These are phyloP conservation scores for Chrysopilus asiliformis DNA, from an alignment of 2,888 invertebrate species.

Conservation along the genomic window DNA sequence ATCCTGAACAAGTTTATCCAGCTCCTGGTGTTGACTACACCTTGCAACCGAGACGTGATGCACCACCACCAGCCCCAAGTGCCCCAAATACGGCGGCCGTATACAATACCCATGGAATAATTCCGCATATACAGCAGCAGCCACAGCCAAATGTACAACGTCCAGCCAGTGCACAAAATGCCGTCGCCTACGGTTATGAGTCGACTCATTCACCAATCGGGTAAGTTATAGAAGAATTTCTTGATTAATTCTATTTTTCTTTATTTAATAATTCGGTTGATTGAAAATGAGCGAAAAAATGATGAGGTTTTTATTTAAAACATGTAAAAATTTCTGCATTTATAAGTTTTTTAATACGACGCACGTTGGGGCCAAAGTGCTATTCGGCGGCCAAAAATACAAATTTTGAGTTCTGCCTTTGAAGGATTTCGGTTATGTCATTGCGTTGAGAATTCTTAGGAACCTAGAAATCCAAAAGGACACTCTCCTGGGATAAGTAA, in stretches of 20 bases:
- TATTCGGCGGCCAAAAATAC: too few species aligned
- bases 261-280: neutral
- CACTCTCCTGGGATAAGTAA: too few species aligned
- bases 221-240: constrained; percentile 14
- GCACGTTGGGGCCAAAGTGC: too few species aligned
- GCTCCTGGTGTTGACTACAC: constrained; percentile 58
- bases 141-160: constrained; percentile 45
- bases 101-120: constrained; percentile 28
- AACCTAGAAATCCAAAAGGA: too few species aligned
- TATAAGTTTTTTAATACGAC: too few species aligned
- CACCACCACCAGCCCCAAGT: constrained; percentile 22
- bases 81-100: constrained; percentile 19
- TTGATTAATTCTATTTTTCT: neutral
- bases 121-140: constrained; percentile 21
- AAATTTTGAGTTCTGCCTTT: too few species aligned
- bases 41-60: constrained; percentile 43
- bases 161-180: constrained; percentile 55
- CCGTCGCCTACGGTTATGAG: constrained; percentile 56
- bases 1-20: constrained; percentile 29
- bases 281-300: too few species aligned
- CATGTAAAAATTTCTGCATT: too few species aligned
- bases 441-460: too few species aligned
- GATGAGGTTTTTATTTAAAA: too few species aligned
- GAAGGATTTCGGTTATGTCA: too few species aligned
- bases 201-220: constrained; percentile 53